A percentile compares a stretch with the other conserved stretches of the same genome.
Conservation (phyloP, 2,888 invertebrate species). For the Apotomis betuletana region DNA sequence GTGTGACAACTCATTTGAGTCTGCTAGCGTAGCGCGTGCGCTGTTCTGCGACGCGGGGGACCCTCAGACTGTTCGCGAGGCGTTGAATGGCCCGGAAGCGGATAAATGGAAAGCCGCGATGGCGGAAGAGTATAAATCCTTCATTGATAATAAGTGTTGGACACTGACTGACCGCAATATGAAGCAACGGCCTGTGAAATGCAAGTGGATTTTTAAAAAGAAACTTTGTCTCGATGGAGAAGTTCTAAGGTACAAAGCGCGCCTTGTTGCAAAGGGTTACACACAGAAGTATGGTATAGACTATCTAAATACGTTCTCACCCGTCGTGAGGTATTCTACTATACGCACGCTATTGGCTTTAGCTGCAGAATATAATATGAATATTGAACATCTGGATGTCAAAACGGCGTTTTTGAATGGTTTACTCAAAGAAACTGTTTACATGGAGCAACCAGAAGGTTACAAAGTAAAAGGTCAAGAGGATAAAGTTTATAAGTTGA, state of each 20-base stretch:
- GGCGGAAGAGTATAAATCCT: conserved; percentile 7
- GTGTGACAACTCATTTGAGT: neutral
- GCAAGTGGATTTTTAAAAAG: neutral
- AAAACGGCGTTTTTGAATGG: conserved; percentile 8
- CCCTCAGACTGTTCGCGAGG: neutral
- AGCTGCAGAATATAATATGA: neutral
- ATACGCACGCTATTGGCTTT: neutral
- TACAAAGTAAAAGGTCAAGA: neutral
- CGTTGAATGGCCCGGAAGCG: neutral
- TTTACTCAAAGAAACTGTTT: neutral
- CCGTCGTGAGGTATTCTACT: neutral
- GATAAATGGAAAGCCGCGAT: neutral
- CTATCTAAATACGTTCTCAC: neutral
- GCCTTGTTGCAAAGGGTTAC: conserved; percentile 4
- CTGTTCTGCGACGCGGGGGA: neutral
- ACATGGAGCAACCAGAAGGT: neutral
- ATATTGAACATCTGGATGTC: neutral
- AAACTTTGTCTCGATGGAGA: neutral
- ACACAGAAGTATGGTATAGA: neutral
- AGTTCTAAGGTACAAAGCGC: neutral
- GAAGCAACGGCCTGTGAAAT: no score
- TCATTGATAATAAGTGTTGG: conserved; percentile 2
- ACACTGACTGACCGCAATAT: neutral
- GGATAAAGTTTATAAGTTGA: conserved; percentile 5
- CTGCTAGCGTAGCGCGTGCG: neutral